Base-by-base conservation (phyloP, 2,797 vertebrate genomes). In the Anableps anableps region DNA sequence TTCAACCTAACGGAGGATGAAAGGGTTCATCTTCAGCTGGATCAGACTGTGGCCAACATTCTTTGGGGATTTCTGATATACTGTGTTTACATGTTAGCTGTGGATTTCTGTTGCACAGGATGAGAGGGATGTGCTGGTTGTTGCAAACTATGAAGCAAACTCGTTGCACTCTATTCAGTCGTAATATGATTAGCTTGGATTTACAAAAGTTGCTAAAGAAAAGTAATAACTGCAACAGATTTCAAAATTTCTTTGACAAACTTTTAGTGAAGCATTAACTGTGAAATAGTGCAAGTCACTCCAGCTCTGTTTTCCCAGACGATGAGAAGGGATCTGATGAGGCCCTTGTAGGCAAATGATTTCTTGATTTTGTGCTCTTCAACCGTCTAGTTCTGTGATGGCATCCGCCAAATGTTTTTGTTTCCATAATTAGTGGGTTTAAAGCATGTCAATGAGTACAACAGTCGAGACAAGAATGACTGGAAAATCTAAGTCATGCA, bases 1-100 rank as follows among this genome's bases (percentile, higher is more conserved):
- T 99, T 99, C 92, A 99, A 93, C 90, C 98, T 99, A 94, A 82
- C 43, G 87, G 82, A 77, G 79, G 58, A 80, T 79, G 75, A 83
- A 83, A 78, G 26, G 75, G 85, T 87, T 88, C 58, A 91, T 76
- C 71, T 83, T 74, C 81, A 55, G 41, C 72, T 78, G 85, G 82
- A 82, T 82, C 74, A 60, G 73, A 51, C 73, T 74, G 80, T 77
- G 81, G 85, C 84, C 86, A 38, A 88, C 87, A 89, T n/a, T 83
- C 84, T 84, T 86, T 50, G 48, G 88, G 80, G 75, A 70, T 78
- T 79, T 72, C 62, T 78, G 79, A 77, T 83, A 70, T 5, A 53
- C 1, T 23, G 50, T 53, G 21, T n/a, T n/a, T n/a, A n/a, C n/a
- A n/a, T n/a, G n/a, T n/a, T n/a, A n/a, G n/a, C n/a, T n/a, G 34